Base-by-base conservation (phyloP, 2,797 vertebrate genomes). In the Dryobates pubescens region DNA sequence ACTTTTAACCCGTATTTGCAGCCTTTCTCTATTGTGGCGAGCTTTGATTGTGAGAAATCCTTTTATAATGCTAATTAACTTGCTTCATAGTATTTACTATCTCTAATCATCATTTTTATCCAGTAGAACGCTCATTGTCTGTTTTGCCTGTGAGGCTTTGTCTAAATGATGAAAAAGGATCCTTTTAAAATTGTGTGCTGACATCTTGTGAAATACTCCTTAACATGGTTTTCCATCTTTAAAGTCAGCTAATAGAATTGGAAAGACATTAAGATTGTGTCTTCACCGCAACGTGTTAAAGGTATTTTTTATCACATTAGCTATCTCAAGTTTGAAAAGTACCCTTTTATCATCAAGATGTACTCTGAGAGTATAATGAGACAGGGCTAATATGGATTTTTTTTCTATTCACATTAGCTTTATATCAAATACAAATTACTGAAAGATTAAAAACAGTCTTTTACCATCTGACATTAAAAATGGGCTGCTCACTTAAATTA, bases 351-450 rank as follows among this genome's bases (percentile, higher is more conserved):
- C 90, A 94, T 93, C 82, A 86, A 32, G 4, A 91, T 86, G 74
- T 90, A 89, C 54, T 74, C 68, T 30, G 47, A 81, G 90, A 84
- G 74, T 82, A 93, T 96, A 95, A 95, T 94, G 93, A 95, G 91
- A 90, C 82, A 81, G 68, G 71, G 51, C 82, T 96, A 90, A 86
- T 95, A 95, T 69, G 76, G 93, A 92, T 94, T 95, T 96, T 94
- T 95, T 96, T 96, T 96, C 92, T 86, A 13, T 83, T 96, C 82
- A 86, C 79, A 93, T 95, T 92, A 93, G 89, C 77, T 94, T 84
- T 92, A 77, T 95, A 91, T 89, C 86, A 93, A 89, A 89, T 94
- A 96, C 90, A 96, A 94, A 96, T 96, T 95, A 94, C 88, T 71
- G 79, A 94, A 93, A 94, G 92, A 96, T 96, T 93, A 93, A 92